phyloP scores from a whole-genome alignment of 2,797 vertebrate genomes.

The Emys orbicularis region DNA sequence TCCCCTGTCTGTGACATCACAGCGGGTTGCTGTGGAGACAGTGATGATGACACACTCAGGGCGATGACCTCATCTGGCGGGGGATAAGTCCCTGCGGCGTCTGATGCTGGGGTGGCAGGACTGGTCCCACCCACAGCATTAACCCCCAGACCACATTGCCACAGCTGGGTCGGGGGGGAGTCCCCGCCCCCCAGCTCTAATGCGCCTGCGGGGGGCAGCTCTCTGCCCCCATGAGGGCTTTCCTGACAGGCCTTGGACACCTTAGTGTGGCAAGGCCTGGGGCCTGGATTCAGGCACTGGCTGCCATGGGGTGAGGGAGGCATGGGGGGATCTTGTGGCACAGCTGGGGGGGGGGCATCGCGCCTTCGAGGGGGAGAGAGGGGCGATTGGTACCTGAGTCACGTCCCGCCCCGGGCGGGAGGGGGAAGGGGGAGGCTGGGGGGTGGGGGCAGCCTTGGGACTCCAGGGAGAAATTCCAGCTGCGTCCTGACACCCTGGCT shows the following conservation, averaged over 20 bases:
- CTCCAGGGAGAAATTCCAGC: slow-evolving; percentile 14
- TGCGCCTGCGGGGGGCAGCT: not conserved
- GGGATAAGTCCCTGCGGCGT: not conserved
- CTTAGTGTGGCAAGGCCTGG: too few relatives aligned
- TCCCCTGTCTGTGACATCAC: not conserved
- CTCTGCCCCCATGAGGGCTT: not conserved
- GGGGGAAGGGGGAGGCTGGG: not conserved
- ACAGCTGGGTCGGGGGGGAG: too few relatives aligned
- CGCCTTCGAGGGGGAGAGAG: not conserved
- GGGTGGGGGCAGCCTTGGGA: not conserved
- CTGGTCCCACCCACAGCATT: not conserved
- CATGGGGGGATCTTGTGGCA: not conserved
- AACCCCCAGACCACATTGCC: too few relatives aligned
- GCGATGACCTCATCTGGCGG: not conserved
- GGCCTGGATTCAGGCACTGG: too few relatives aligned
- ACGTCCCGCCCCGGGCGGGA: not conserved
- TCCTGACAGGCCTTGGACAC: not conserved
- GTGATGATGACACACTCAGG: not conserved
- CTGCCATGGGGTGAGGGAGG: too few relatives aligned
- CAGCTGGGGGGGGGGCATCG: too few relatives aligned
- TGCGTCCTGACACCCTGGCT: not conserved
- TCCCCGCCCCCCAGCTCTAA: too few relatives aligned
- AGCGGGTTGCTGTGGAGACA: not conserved
- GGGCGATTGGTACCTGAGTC: not conserved
- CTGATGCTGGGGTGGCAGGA: too few relatives aligned